These are phyloP conservation scores for Poeciliopsis gracilis DNA, from an alignment of 2,797 vertebrate species.

Conservation along the genomic window DNA sequence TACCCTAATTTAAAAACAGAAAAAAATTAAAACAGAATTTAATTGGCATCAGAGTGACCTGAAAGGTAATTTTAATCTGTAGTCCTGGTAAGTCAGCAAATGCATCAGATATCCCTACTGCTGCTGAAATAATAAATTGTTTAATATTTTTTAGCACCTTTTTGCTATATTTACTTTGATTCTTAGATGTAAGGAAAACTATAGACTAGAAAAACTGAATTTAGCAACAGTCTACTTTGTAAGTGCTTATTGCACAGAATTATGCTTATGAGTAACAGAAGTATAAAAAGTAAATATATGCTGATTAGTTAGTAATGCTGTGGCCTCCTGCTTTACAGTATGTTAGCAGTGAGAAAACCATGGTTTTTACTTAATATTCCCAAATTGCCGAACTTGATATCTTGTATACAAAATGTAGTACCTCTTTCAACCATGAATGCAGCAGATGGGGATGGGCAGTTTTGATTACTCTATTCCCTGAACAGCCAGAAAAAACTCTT, in stretches of 20 bases:
- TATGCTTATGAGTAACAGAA: neutral
- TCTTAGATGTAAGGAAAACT: neutral
- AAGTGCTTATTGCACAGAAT: neutral
- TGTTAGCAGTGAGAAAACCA: neutral
- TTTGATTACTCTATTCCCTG: neutral
- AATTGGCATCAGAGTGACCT: neutral
- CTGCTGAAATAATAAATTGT: neutral
- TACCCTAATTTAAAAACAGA: neutral
- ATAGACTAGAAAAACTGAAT: neutral
- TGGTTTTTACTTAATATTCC: neutral
- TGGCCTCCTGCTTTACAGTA: neutral
- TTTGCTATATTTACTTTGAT: neutral
- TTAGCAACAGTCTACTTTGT: neutral
- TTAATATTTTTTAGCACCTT: neutral
- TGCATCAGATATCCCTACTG: neutral
- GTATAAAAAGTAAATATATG: neutral
- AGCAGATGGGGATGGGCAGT: neutral
- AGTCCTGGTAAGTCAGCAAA: neutral
- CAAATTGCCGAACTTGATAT: neutral
- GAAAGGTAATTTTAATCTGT: neutral
- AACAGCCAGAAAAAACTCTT: neutral
- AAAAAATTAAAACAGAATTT: neutral
- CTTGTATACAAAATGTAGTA: neutral
- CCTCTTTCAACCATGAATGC: neutral
- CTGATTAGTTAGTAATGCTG: neutral